Conservation (phyloP, 1,140 invertebrate species). For the Heliothis subflexa region DNA sequence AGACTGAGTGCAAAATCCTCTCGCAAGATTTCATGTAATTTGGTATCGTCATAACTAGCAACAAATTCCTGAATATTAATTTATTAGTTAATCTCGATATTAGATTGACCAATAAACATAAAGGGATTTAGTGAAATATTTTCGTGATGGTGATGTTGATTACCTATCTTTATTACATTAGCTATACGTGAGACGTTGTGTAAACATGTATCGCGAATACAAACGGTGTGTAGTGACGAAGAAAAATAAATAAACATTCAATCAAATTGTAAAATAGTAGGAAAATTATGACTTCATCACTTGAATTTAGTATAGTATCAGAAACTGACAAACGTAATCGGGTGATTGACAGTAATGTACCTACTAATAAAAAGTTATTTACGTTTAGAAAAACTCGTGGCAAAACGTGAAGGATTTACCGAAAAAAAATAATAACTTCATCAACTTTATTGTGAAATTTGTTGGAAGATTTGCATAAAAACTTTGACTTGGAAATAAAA, state of each 20-base stretch:
- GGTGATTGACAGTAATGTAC: constrained; percentile 30
- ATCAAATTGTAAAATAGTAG: constrained; percentile 9
- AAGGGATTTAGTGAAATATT: constrained; percentile 10
- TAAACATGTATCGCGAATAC: constrained; percentile 20
- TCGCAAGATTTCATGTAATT: background rate
- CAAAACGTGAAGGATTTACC: background rate
- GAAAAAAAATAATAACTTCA: constrained; percentile 29
- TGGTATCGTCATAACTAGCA: background rate
- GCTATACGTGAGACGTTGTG: background rate
- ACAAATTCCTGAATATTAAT: constrained; percentile 6
- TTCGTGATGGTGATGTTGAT: background rate
- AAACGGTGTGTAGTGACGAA: constrained; percentile 27
- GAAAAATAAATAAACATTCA: constrained; percentile 45
- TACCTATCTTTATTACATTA: constrained; percentile 9
- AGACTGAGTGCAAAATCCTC: background rate
- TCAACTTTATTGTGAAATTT: background rate
- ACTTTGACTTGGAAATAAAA: too few species aligned
- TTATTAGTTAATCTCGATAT: constrained; percentile 30
- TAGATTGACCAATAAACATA: constrained; percentile 19
- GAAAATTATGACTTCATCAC: constrained; percentile 31
- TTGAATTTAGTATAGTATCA: constrained; percentile 7
- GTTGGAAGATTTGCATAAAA: constrained; percentile 3
- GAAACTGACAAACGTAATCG: constrained; percentile 24
- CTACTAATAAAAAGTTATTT: constrained; percentile 31
- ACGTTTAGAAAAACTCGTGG: constrained; percentile 15